A percentile compares a stretch with the other conserved stretches of the same genome.
These are phyloP conservation scores for Blastobasis lacticolella DNA, from an alignment of 2,888 invertebrate genomes.

Conservation along the genomic window DNA sequence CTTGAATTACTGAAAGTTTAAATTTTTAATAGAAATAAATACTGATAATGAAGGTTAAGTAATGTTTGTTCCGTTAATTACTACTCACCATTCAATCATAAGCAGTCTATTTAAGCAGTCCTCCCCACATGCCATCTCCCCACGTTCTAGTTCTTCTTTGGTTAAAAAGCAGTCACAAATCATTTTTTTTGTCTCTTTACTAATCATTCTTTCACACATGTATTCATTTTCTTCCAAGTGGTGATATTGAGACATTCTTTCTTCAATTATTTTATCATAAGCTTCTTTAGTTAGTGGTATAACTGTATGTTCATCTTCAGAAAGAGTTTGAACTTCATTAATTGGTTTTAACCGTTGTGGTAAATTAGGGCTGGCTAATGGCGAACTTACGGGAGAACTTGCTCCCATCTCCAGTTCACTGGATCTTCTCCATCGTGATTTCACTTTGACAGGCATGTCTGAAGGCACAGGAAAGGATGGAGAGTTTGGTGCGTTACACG, in stretches of 20 bases:
- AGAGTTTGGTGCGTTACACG: conserved; percentile 44
- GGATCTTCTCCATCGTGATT: conserved; percentile 84
- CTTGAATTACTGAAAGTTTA: conserved; percentile 83
- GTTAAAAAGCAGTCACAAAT: conserved; percentile 95
- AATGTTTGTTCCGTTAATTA: too few relatives aligned
- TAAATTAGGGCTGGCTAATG: conserved; percentile 53
- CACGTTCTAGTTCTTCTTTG: conserved; percentile 88
- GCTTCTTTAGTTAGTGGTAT: conserved; percentile 49
- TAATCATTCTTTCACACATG: conserved; percentile 86
- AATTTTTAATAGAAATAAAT: conserved; percentile 2
- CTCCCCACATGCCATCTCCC: conserved; percentile 92
- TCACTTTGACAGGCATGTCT: conserved; percentile 84
- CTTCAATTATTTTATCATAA: conserved; percentile 66
- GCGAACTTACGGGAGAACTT: conserved; percentile 53
- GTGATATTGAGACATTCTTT: conserved; percentile 82
- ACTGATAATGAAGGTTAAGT: background rate
- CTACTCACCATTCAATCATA: conserved; percentile 96
- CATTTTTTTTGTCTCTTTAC: conserved; percentile 95
- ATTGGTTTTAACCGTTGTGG: conserved; percentile 38
- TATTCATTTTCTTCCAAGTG: conserved; percentile 91
- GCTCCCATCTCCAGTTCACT: conserved; percentile 82
- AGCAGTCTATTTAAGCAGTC: conserved; percentile 97
- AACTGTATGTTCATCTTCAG: conserved; percentile 28
- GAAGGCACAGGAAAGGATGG: conserved; percentile 61
- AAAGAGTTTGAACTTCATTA: conserved; percentile 31